phyloP scores from a whole-genome alignment of 1,140 invertebrate species.

The Psilanteris sp. region DNA sequence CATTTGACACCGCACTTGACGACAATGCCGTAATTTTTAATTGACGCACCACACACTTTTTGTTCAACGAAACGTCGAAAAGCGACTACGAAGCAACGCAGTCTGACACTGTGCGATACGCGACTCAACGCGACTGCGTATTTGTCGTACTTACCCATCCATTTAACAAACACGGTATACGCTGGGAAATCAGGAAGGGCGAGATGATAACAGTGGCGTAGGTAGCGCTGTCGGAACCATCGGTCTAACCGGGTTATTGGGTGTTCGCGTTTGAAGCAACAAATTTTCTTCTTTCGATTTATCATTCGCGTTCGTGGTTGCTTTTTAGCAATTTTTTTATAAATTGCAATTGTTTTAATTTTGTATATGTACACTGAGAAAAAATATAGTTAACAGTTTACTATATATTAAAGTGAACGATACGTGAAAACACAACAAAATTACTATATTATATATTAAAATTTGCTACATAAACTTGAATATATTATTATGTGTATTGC shows the following conservation, averaged over 20 bases:
- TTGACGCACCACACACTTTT: slow-evolving; percentile 29
- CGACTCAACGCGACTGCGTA: slow-evolving; percentile 61
- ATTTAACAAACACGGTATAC: slow-evolving; percentile 51
- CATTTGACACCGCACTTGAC: slow-evolving; percentile 11
- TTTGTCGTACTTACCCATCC: slow-evolving; percentile 58
- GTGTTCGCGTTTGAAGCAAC: too few species aligned
- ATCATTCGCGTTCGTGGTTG: too few species aligned
- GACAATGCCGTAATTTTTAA: slow-evolving; percentile 7
- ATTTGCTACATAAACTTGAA: too few species aligned
- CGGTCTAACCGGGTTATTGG: neutral
- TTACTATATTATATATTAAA: too few species aligned
- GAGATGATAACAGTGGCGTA: slow-evolving; percentile 48
- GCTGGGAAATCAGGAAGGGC: slow-evolving; percentile 52
- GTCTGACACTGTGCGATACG: slow-evolving; percentile 40
- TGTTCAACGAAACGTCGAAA: slow-evolving; percentile 13
- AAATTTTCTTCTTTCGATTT: too few species aligned
- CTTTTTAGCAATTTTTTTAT: too few species aligned
- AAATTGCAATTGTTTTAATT: too few species aligned
- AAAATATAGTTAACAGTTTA: too few species aligned
- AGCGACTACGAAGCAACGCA: slow-evolving; percentile 37
- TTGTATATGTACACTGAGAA: too few species aligned
- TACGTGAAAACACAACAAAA: too few species aligned
- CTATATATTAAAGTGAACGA: too few species aligned
- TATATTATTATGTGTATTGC: too few species aligned
- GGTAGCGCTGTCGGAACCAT: slow-evolving; percentile 2